phyloP scores from a whole-genome alignment of 1,140 invertebrate genomes.

The Mylabris phalerata region DNA sequence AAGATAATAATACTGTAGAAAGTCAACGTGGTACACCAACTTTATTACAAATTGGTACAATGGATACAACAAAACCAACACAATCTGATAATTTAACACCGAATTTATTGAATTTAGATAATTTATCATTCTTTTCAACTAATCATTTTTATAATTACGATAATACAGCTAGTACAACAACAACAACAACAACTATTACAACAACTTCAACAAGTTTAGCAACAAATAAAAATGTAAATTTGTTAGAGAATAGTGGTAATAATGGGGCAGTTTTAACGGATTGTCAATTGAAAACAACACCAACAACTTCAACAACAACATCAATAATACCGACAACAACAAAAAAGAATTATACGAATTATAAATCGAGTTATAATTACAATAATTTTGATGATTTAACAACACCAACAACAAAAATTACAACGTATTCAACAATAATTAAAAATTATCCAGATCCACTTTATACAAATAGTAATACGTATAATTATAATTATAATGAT shows the following conservation, averaged over 20 bases:
- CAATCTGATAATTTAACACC: constrained; percentile 35
- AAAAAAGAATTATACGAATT: background rate
- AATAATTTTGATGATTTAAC: background rate
- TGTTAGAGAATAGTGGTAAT: background rate
- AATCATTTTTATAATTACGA: constrained; percentile 31
- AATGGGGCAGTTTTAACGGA: background rate
- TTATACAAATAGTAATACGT: constrained; percentile 25
- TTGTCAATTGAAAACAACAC: background rate
- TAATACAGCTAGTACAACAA: constrained; percentile 6
- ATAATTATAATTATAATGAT: constrained; percentile 27
- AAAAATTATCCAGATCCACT: constrained; percentile 24
- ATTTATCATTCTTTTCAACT: constrained; percentile 35
- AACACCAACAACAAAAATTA: background rate
- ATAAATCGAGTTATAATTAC: background rate
- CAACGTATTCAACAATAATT: constrained; percentile 13
- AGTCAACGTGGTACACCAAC: constrained; percentile 49
- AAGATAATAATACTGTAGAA: constrained; percentile 48
- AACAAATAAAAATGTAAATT: background rate
- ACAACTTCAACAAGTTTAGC: background rate
- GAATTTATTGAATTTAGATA: constrained; percentile 37
- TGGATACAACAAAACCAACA: constrained; percentile 47
- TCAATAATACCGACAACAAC: background rate
- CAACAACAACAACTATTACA: constrained; percentile 1
- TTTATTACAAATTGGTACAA: constrained; percentile 54
- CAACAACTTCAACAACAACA: background rate